These are phyloP conservation scores for Apodemia zela DNA, from an alignment of 2,888 invertebrate genomes.

Conservation along the genomic window DNA sequence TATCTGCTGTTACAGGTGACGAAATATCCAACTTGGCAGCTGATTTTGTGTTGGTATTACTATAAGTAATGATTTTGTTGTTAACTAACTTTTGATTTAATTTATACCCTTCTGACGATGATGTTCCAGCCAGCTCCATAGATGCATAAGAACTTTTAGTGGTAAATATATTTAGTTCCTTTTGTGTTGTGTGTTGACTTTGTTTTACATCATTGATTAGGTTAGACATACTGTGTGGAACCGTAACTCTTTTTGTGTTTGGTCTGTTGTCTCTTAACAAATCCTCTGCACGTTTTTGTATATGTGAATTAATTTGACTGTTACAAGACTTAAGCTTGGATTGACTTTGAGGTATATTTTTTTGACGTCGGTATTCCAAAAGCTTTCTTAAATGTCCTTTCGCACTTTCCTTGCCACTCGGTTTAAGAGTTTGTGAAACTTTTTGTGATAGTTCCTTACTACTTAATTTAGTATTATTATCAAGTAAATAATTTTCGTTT, in stretches of 20 bases:
- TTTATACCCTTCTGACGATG: background rate
- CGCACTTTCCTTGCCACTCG: constrained; percentile 38
- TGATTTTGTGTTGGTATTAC: background rate
- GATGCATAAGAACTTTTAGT: background rate
- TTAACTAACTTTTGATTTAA: background rate
- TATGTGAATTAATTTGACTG: background rate
- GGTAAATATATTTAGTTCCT: background rate
- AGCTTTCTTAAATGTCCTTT: constrained; percentile 52
- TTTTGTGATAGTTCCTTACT: background rate
- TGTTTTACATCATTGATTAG: too few species aligned
- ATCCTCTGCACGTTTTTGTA: constrained; percentile 21
- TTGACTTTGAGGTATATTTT: constrained; percentile 30
- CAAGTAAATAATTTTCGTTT: background rate
- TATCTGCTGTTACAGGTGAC: background rate
- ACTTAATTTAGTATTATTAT: background rate
- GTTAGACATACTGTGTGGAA: background rate
- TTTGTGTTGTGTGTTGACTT: background rate
- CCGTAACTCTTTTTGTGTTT: background rate
- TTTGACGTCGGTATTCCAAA: constrained; percentile 51
- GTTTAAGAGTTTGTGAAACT: constrained; percentile 5
- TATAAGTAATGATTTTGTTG: background rate
- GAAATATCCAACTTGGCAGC: constrained; percentile 6
- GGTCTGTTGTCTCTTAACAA: too few species aligned
- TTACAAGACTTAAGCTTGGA: background rate
- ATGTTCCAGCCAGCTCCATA: background rate